Evolutionary conservation across 2,888 invertebrate species (phyloP).

Genomic region (Aphodius sticticus): DNA sequence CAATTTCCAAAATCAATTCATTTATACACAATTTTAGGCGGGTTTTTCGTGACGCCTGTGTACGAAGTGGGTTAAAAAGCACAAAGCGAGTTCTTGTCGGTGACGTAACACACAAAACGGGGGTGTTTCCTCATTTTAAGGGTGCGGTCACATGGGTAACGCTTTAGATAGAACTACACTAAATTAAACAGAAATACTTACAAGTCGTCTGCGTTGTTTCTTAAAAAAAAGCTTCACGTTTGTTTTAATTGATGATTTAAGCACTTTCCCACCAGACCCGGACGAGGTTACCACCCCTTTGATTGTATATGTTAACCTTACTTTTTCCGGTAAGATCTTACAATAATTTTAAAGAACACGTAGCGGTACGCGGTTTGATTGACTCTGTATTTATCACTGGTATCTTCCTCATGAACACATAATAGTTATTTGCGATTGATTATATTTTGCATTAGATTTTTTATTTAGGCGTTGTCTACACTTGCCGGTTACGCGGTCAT

Average conservation of each 20-base stretch:
- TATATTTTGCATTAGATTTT: no score
- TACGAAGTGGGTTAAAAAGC: not conserved
- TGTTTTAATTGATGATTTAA: not conserved
- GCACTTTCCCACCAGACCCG: not conserved
- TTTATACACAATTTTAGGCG: no score
- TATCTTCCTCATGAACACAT: not conserved
- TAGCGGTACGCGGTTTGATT: not conserved
- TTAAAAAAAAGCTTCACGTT: not conserved
- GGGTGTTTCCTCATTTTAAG: not conserved
- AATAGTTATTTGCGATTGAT: not conserved
- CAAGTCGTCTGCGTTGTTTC: not conserved
- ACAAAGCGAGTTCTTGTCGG: not conserved
- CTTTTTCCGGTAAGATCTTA: not conserved
- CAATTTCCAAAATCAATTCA: no score
- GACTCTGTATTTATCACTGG: not conserved
- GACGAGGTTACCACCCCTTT: not conserved
- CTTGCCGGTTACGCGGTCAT: not conserved
- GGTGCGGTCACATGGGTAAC: not conserved
- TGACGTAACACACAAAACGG: not conserved
- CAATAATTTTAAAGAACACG: not conserved
- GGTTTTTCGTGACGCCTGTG: no score
- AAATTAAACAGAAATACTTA: not conserved
- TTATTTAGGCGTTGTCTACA: not conserved
- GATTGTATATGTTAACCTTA: not conserved
- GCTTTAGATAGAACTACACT: not conserved